A percentile compares a stretch with the other conserved stretches of the same genome.
These are phyloP conservation scores for Hippolais icterina DNA, from an alignment of 2,113 vertebrate genomes.

Conservation along the genomic window DNA sequence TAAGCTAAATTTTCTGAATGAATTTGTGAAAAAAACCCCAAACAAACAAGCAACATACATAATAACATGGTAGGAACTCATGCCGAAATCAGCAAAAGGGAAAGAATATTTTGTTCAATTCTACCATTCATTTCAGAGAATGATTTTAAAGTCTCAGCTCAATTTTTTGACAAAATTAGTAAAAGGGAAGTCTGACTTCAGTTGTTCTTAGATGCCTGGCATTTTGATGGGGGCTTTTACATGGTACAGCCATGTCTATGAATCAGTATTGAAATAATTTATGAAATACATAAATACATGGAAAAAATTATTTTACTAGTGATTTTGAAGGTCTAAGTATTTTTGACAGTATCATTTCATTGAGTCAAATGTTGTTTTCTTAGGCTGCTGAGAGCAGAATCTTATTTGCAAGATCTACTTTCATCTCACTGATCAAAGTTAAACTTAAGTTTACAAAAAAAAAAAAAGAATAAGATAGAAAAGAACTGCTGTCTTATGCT, in stretches of 20 bases:
- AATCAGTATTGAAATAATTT: background rate
- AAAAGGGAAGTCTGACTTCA: background rate
- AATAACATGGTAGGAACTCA: background rate
- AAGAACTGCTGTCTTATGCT: background rate
- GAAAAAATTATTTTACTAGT: background rate
- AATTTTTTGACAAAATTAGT: background rate
- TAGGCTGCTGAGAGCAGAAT: background rate
- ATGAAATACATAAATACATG: background rate
- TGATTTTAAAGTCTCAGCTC: background rate
- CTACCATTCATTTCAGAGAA: background rate
- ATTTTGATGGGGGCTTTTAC: background rate
- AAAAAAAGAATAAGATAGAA: background rate
- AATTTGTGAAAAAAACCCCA: background rate
- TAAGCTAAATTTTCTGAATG: background rate
- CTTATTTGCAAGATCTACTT: background rate
- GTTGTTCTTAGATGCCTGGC: background rate
- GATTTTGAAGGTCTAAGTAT: background rate
- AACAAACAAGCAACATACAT: background rate
- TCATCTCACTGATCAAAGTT: background rate
- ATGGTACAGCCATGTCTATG: background rate
- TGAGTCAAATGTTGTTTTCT: background rate
- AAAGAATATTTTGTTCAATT: background rate
- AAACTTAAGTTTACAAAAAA: background rate
- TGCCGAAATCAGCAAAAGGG: background rate
- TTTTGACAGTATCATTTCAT: background rate